Base-by-base conservation (phyloP, 1,140 invertebrate species). In the Mycetomoellerius zeteki region DNA sequence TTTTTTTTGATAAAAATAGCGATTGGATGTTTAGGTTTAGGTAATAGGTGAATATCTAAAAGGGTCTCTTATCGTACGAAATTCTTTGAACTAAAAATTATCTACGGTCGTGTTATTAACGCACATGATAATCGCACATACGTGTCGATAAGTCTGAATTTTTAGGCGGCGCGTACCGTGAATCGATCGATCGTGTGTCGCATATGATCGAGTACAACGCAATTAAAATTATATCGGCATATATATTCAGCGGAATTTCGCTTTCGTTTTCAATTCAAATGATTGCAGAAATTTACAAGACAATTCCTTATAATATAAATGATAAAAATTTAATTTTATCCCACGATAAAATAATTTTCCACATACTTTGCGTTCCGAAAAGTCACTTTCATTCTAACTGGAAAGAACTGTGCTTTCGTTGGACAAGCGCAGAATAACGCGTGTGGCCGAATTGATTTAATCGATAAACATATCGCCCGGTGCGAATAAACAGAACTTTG, bases 1-100 rank as follows among this genome's bases (percentile, higher is more conserved):
- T 94, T 94, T 94, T 94, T 90, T 93, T 94, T 93, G 94, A 95
- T 95, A 95, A 95, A 95, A 95, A 95, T 95, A 95, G 94, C 94
- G 92, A 95, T 95, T 94, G 94, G 91, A 94, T 95, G 94, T 94
- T 95, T 95, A 94, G 92, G 93, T 94, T 94, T 94, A 94, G 93
- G 91, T 93, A 92, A 92, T 94, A 94, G 92, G 93, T 95, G 91
- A 94, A 91, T 94, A 94, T 94, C 93, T 94, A 94, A 91, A 93
- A 89, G 93, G 93, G 90, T 77, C 88, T 92, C 92, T 92, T 92
- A 92, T 91, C 88, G 86, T 93, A 92, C 71, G 87, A 91, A 91
- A 73, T 84, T 88, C 76, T 86, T 89, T 69, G 47, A 89, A 89
- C 85, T 80, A 87, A 91, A 88, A 89, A 54, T 71, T 89, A 71